These are phyloP conservation scores for Hemichromis elongatus DNA, from an alignment of 2,113 vertebrate genomes.

Conservation along the genomic window DNA sequence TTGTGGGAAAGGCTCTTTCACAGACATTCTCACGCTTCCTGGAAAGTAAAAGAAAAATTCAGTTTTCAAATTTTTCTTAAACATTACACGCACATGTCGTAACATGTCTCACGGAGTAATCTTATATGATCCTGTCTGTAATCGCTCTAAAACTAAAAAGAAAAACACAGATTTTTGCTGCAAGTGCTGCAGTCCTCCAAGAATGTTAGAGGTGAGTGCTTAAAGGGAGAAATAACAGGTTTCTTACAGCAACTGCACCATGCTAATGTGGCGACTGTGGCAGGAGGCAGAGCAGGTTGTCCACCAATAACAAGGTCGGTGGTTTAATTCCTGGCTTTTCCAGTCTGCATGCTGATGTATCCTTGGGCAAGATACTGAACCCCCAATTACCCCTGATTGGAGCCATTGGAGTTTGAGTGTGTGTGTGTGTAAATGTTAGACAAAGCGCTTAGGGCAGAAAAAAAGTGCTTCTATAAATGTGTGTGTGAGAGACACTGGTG, in stretches of 20 bases:
- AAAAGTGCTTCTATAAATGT: not conserved
- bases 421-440: not conserved
- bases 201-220: not conserved
- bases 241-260: not conserved
- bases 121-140: not conserved
- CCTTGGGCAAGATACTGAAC: not conserved
- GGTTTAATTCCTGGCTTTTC: not conserved
- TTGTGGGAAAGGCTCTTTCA: not conserved
- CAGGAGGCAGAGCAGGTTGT: not conserved
- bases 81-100: not conserved
- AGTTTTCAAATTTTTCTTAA: not conserved
- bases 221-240: not conserved
- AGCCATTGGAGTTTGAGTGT: not conserved
- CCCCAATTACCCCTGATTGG: not conserved
- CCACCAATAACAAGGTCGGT: not conserved
- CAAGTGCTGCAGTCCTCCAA: not conserved
- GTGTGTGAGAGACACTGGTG: not conserved
- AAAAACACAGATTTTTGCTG: accelerated
- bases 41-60: not conserved
- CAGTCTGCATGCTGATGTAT: not conserved
- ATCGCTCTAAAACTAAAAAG: not conserved
- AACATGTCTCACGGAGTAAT: not conserved
- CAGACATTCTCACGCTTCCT: not conserved
- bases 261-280: not conserved
- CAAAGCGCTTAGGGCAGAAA: not conserved